Evolutionary conservation across 2,797 vertebrate genomes (phyloP).

Genomic region (Catharus ustulatus): DNA sequence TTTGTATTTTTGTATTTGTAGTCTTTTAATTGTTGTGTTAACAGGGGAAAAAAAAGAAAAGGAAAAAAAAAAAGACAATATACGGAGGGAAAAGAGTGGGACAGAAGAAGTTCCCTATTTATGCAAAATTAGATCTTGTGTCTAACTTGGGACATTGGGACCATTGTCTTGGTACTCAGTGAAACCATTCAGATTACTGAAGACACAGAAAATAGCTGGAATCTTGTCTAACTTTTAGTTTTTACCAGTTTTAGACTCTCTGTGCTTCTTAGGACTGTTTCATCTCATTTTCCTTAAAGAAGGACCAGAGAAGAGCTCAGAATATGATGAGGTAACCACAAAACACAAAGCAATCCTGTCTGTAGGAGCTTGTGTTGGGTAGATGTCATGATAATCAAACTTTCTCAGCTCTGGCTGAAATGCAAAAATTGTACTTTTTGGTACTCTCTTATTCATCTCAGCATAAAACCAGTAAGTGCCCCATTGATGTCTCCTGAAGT

Average conservation of each 20-base stretch:
- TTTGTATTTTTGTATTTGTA: not conserved
- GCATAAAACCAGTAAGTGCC: not conserved
- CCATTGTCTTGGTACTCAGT: accelerated
- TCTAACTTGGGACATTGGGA: not conserved
- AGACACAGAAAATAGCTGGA: not conserved
- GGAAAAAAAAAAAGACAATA: not conserved
- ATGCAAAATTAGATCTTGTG: not conserved
- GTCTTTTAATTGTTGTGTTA: not conserved
- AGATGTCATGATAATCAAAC: not conserved
- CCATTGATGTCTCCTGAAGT: accelerated
- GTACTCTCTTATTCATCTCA: not conserved
- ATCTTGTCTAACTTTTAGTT: not conserved
- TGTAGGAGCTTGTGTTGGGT: not conserved
- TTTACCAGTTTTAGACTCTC: not conserved
- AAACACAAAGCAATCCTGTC: not conserved
- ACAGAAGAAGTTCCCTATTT: not conserved
- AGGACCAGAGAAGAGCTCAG: not conserved
- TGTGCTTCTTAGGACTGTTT: not conserved
- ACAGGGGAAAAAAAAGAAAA: not conserved
- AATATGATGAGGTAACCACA: not conserved
- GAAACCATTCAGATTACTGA: not conserved
- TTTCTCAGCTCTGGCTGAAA: not conserved
- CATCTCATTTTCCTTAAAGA: not conserved
- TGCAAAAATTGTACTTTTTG: not conserved
- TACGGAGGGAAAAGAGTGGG: accelerated